Conservation (phyloP, 2,113 vertebrate species). For the Chunga burmeisteri region DNA sequence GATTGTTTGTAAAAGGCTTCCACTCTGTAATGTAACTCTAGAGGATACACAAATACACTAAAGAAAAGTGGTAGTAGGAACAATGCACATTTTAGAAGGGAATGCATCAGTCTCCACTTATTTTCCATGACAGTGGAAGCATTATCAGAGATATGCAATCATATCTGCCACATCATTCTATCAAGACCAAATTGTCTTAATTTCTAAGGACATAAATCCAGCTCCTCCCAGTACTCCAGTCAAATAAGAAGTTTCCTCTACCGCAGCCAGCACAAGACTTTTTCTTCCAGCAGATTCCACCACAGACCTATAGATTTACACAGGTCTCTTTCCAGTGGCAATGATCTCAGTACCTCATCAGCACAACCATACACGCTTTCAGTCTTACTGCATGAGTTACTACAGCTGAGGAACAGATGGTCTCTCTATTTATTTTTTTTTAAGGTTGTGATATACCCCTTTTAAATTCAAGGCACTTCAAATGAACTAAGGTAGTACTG, state of each 20-base stretch:
- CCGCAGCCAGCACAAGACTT: rapidly evolving
- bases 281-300: not conserved
- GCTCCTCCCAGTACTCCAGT: not conserved
- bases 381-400: not conserved
- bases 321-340: not conserved
- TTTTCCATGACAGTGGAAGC: not conserved
- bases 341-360: rapidly evolving
- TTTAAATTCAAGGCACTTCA: not conserved
- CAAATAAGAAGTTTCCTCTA: not conserved
- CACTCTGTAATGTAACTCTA: not conserved
- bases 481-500: not conserved
- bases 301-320: not conserved
- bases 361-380: not conserved
- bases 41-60: not conserved
- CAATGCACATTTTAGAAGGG: not conserved
- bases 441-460: not conserved
- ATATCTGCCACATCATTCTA: not conserved
- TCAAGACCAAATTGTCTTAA: not conserved
- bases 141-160: not conserved
- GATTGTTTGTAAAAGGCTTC: not conserved
- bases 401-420: not conserved
- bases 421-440: not conserved
- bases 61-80: not conserved
- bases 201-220: not conserved
- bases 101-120: not conserved